Evolutionary conservation across 2,113 vertebrate species (phyloP).

Genomic region (Prunella himalayana): DNA sequence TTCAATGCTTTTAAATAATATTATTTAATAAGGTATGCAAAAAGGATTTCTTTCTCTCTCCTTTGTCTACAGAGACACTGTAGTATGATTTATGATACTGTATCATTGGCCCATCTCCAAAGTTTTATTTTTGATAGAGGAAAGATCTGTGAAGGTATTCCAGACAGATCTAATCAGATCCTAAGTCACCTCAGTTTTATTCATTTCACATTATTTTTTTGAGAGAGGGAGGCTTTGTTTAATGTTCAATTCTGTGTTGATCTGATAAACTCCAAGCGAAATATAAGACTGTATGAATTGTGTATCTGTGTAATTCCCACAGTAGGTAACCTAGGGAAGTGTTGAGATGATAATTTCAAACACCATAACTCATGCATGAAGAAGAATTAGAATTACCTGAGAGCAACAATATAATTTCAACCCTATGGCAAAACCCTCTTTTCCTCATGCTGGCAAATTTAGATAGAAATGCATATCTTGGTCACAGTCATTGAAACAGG

Average conservation of each 20-base stretch:
- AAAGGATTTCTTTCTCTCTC: background rate
- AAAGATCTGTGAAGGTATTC: background rate
- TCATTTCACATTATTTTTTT: background rate
- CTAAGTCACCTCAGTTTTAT: background rate
- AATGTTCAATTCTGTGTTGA: background rate
- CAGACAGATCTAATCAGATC: background rate
- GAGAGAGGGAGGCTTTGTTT: background rate
- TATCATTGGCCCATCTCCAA: background rate
- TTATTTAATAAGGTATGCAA: background rate
- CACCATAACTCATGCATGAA: background rate
- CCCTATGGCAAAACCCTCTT: background rate
- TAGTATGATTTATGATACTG: background rate
- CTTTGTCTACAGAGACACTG: background rate
- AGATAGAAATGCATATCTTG: background rate
- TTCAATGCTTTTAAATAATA: background rate
- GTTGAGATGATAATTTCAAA: background rate
- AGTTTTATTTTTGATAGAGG: background rate
- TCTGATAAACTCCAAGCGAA: background rate
- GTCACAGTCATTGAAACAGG: background rate
- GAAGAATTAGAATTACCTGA: background rate
- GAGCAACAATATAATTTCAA: background rate
- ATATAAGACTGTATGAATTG: background rate
- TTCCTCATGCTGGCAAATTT: background rate
- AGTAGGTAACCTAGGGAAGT: background rate
- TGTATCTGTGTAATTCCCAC: background rate